phyloP scores from a whole-genome alignment of 64 coral and sea anemone species.

The Actinia equina region DNA sequence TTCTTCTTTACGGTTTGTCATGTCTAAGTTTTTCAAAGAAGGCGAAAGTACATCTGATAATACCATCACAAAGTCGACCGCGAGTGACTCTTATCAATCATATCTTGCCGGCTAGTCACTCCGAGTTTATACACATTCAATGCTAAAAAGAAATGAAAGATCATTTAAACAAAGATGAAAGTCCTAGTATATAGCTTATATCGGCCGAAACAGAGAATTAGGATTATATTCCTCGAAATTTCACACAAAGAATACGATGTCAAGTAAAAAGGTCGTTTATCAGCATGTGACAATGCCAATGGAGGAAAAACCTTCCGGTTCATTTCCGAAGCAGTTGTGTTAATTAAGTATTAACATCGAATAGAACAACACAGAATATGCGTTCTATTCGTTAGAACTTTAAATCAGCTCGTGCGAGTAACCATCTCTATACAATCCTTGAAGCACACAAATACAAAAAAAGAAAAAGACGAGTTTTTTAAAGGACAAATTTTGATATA shows the following conservation, averaged over 20 bases:
- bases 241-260: background rate
- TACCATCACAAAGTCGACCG: background rate
- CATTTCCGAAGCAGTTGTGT: background rate
- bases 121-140: background rate
- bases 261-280: background rate
- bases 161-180: background rate
- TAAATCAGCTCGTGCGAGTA: too few relatives aligned
- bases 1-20: background rate
- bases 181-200: background rate
- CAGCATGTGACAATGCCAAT: slow-evolving; percentile 8
- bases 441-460: too few relatives aligned
- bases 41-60: background rate
- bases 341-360: slow-evolving; percentile 8
- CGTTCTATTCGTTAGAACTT: too few relatives aligned
- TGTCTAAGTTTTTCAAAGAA: slow-evolving; percentile 1
- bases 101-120: background rate
- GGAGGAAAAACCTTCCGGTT: slow-evolving; percentile 6
- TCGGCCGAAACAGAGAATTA: background rate
- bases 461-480: too few relatives aligned
- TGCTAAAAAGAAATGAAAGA: background rate
- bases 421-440: too few relatives aligned
- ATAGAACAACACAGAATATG: background rate
- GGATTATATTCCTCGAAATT: background rate
- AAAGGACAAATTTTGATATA: too few relatives aligned
- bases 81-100: background rate